Evolutionary conservation across 2,888 invertebrate genomes (phyloP), one percentile per base, ranked within the genome.

Genomic region (Pammene fasciana): DNA sequence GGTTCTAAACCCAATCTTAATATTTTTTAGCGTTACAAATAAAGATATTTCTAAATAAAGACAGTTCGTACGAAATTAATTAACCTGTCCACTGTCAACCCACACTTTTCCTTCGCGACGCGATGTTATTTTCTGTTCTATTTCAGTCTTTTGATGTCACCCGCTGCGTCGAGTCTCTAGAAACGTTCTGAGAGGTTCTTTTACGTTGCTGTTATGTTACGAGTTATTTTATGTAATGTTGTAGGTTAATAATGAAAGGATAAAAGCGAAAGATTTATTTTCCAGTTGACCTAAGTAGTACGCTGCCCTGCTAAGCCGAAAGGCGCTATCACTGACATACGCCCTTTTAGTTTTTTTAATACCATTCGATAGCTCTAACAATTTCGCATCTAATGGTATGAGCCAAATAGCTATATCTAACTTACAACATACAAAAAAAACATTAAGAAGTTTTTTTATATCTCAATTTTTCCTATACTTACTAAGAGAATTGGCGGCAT

Each of bases 91-190:
- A 10, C 54, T 5, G 34, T 13, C n/a, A 14, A 14, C 55, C 55
- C 55, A 54, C 55, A 50, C 26, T 50, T 13, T 11, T 50, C 11
- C 18, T 26, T 6, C 4, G 0, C 14, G 10, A n/a, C 26, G 16
- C 6, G 18, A 50, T 26, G 36, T 36, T 55, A 36, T 34, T 55
- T 11, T 38, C 38, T 38, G 13, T 38, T 55, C 55, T 55, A 38
- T 55, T 55, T 55, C 13, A 55, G 55, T 55, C 55, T 55, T 55
- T 55, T 55, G 55, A 38, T 55, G 55, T 55, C 55, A 38, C 6
- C 34, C 14, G 34, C n/a, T 36, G 54, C 50, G 50, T 8, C 38
- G 14, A 36, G 14, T 55, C 26, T 55, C 14, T 36, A 14, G 36
- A 55, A 16, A 16, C 38, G 14, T 55, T 14, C n/a, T 55, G 38